These are phyloP conservation scores for Thalassarche chlororhynchos DNA, from an alignment of 2,113 vertebrate genomes.

Conservation along the genomic window DNA sequence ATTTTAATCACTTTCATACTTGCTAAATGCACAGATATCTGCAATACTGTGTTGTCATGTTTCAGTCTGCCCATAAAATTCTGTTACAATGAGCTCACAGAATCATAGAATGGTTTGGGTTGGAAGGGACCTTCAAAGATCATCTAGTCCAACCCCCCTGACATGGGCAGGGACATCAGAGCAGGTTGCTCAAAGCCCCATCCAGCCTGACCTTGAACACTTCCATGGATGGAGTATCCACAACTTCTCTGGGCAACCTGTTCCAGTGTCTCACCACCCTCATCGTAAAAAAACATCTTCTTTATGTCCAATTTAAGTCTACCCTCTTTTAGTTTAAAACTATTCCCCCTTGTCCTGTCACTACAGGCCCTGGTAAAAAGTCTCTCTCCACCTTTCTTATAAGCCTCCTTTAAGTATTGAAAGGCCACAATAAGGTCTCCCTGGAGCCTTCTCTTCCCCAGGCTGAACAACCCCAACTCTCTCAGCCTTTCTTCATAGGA, in stretches of 20 bases:
- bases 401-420: not conserved
- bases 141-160: not conserved
- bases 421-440: not conserved
- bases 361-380: not conserved
- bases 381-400: not conserved
- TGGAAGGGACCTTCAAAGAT: not conserved
- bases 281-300: not conserved
- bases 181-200: not conserved
- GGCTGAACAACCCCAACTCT: not conserved
- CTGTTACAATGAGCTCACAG: not conserved
- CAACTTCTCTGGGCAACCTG: not conserved
- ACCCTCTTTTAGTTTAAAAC: not conserved
- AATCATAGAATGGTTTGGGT: not conserved
- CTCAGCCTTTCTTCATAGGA: not conserved
- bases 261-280: not conserved
- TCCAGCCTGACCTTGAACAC: not conserved
- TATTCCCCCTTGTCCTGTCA: not conserved
- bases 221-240: not conserved
- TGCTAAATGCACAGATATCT: conserved; percentile 27
- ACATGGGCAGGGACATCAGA: not conserved
- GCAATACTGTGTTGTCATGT: conserved; percentile 6
- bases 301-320: not conserved
- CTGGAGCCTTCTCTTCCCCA: not conserved
- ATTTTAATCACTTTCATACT: conserved; percentile 4
- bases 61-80: not conserved